Conservation (phyloP, 2,888 invertebrate species). For the Anthophora plumipes region DNA sequence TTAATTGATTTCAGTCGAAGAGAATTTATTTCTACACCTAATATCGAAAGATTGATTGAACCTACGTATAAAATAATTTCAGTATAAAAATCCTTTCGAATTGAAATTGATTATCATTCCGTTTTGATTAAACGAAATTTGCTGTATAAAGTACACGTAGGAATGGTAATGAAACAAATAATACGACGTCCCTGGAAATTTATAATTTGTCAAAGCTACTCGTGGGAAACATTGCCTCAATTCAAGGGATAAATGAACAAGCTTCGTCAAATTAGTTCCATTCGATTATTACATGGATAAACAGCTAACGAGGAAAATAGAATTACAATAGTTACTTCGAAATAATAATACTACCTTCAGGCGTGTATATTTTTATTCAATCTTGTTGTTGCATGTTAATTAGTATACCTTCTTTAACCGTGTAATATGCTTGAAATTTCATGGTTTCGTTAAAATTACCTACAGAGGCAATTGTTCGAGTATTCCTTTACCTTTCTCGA, state of each 20-base stretch:
- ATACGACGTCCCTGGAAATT: background rate
- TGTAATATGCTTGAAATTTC: background rate
- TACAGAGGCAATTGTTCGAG: background rate
- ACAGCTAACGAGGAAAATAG: background rate
- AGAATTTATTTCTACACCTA: too few relatives aligned
- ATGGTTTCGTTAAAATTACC: background rate
- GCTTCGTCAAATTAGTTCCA: conserved; percentile 40
- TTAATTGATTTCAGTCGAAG: too few relatives aligned
- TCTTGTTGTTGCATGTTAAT: background rate
- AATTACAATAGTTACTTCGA: background rate
- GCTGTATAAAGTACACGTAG: background rate
- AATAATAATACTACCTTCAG: background rate
- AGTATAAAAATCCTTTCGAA: too few relatives aligned
- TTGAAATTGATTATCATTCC: background rate
- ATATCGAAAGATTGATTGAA: too few relatives aligned
- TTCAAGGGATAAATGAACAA: conserved; percentile 17
- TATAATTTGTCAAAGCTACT: background rate
- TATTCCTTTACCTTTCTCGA: background rate
- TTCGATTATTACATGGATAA: background rate
- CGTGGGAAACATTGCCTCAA: background rate
- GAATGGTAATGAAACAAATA: background rate
- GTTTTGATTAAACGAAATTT: background rate
- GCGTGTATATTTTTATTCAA: background rate
- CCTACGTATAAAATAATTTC: too few relatives aligned
- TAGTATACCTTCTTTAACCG: background rate